A percentile compares a stretch with the other conserved stretches of the same genome.
Conservation (phyloP, 1,140 invertebrate genomes). For the Zophobas atratus region DNA sequence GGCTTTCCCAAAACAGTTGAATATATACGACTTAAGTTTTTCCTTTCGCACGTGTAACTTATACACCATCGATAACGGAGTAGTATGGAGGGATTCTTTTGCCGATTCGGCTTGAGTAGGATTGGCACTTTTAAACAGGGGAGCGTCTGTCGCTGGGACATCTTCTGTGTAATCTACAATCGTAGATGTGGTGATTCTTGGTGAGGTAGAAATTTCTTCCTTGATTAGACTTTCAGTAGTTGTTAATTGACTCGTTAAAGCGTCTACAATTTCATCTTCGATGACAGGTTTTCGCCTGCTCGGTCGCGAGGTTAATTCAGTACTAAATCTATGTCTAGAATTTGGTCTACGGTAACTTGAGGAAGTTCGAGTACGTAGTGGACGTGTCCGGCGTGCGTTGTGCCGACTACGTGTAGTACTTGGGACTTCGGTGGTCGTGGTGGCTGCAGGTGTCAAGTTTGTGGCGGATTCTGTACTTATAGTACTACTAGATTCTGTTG, state of each 20-base stretch:
- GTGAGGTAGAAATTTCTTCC: conserved; percentile 37
- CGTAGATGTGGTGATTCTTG: conserved; percentile 16
- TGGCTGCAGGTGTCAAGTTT: conserved; percentile 29
- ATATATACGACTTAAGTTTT: conserved; percentile 62
- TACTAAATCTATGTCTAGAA: conserved; percentile 58
- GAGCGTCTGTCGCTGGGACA: conserved; percentile 58
- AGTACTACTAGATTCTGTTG: conserved; percentile 11
- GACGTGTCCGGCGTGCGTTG: not conserved
- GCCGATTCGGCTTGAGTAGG: conserved; percentile 60
- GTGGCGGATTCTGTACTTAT: not conserved
- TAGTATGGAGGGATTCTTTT: conserved; percentile 58
- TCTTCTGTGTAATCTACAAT: conserved; percentile 22
- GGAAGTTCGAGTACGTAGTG: conserved; percentile 6
- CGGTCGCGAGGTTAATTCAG: conserved; percentile 45
- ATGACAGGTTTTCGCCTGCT: conserved; percentile 13
- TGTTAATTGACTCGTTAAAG: conserved; percentile 28
- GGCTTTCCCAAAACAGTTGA: conserved; percentile 73
- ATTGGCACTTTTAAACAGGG: conserved; percentile 62
- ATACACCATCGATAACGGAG: conserved; percentile 56
- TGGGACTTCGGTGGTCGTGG: conserved; percentile 21
- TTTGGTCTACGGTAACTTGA: conserved; percentile 29
- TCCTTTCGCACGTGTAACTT: conserved; percentile 53
- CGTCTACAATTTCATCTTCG: conserved; percentile 9
- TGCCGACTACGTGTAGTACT: conserved; percentile 10
- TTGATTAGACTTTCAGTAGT: not conserved